Conservation (phyloP, 2,888 invertebrate species). For the Temnothorax unifasciatus region DNA sequence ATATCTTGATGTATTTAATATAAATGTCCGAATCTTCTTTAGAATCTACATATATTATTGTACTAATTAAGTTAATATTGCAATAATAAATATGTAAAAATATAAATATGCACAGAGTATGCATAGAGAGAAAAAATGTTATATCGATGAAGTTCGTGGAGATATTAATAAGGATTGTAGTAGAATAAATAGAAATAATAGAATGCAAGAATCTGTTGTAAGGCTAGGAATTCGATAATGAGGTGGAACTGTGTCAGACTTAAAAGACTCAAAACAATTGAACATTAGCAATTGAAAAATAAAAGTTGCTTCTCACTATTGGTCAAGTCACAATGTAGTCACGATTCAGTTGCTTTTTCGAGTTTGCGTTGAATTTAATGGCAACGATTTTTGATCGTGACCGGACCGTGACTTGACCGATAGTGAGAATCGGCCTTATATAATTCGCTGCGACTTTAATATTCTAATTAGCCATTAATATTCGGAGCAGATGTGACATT, state of each 20-base stretch:
- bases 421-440: too few relatives aligned
- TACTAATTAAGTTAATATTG: neutral
- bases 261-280: neutral
- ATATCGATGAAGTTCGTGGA: too few relatives aligned
- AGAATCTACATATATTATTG: neutral
- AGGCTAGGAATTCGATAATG: neutral
- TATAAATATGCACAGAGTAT: neutral
- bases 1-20: neutral
- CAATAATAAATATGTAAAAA: neutral
- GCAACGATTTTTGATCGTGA: too few relatives aligned
- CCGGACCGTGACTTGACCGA: too few relatives aligned
- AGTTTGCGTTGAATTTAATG: too few relatives aligned
- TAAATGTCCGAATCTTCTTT: neutral
- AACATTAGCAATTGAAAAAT: neutral
- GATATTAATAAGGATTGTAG: neutral
- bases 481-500: neutral
- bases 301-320: too few relatives aligned
- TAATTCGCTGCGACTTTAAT: neutral
- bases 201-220: neutral
- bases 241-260: neutral
- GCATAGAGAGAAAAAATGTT: neutral
- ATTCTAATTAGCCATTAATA: neutral
- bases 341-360: too few relatives aligned
- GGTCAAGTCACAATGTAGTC: too few relatives aligned
- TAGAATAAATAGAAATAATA: neutral